A percentile compares a stretch with the other conserved stretches of the same genome.
Conservation (phyloP, 2,113 vertebrate species). For the Rhadina sibilatrix region DNA sequence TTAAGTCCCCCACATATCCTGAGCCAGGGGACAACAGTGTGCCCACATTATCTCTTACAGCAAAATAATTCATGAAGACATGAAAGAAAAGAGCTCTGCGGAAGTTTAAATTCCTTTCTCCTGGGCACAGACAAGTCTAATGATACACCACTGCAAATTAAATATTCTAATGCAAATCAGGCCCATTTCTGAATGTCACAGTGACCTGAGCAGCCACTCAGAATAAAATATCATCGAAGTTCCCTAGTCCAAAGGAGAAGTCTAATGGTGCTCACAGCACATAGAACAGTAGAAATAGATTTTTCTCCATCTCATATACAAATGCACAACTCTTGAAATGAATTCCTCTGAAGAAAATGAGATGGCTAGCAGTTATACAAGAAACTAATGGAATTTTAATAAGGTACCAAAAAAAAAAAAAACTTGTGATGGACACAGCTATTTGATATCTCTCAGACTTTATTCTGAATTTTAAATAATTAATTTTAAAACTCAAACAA, state of each 20-base stretch:
- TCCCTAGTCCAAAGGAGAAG: neutral
- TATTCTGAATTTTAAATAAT: constrained; percentile 33
- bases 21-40: neutral
- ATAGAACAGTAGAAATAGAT: neutral
- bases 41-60: neutral
- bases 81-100: neutral
- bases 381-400: constrained; percentile 31
- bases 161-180: constrained; percentile 28
- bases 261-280: neutral
- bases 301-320: neutral
- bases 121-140: neutral
- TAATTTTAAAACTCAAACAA: constrained; percentile 34
- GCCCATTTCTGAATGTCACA: neutral
- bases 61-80: neutral
- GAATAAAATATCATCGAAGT: constrained; percentile 2
- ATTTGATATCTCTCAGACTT: neutral
- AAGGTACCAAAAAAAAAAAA: neutral
- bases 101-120: neutral
- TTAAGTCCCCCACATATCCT: neutral
- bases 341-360: constrained; percentile 5
- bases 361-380: neutral
- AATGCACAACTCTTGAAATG: neutral
- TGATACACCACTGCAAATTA: neutral
- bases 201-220: neutral
- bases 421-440: neutral